Conservation (phyloP, 1,140 invertebrate species). For the Hyphantria cunea region DNA sequence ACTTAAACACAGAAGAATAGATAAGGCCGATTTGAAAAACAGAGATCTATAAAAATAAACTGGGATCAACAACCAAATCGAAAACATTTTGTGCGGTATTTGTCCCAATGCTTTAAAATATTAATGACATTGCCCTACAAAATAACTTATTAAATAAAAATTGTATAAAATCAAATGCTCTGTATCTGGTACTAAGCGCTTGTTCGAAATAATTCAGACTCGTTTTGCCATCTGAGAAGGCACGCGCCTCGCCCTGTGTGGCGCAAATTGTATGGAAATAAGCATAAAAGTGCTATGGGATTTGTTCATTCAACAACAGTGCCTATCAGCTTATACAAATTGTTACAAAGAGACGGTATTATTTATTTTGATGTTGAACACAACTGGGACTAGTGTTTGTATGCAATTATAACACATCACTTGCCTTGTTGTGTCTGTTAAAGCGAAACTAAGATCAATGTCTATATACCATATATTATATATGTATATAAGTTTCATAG, state of each 20-base stretch:
- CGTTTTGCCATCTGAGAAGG: conserved; percentile 14
- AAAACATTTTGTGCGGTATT: neutral
- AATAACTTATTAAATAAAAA: neutral
- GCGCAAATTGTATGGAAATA: conserved; percentile 68
- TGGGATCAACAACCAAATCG: neutral
- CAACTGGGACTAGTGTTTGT: neutral
- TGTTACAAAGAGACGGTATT: conserved; percentile 18
- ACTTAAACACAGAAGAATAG: conserved; percentile 11
- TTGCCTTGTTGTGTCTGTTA: no score
- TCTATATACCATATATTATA: no score
- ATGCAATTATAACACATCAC: neutral
- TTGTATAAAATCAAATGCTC: neutral
- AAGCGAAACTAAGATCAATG: no score
- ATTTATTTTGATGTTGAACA: conserved; percentile 27
- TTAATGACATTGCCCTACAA: no score
- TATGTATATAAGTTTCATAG: no score
- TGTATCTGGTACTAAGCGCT: no score
- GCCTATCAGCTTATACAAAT: conserved; percentile 26
- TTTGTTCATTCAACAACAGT: conserved; percentile 25
- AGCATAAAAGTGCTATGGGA: conserved; percentile 31
- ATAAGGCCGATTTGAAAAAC: neutral
- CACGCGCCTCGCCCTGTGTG: conserved; percentile 54
- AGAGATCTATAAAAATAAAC: neutral
- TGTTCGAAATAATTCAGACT: no score
- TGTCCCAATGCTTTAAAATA: no score